Evolutionary conservation across 1,140 invertebrate genomes (phyloP), one percentile per base, ranked within the genome.

Genomic region (Notospermus geniculatus): DNA sequence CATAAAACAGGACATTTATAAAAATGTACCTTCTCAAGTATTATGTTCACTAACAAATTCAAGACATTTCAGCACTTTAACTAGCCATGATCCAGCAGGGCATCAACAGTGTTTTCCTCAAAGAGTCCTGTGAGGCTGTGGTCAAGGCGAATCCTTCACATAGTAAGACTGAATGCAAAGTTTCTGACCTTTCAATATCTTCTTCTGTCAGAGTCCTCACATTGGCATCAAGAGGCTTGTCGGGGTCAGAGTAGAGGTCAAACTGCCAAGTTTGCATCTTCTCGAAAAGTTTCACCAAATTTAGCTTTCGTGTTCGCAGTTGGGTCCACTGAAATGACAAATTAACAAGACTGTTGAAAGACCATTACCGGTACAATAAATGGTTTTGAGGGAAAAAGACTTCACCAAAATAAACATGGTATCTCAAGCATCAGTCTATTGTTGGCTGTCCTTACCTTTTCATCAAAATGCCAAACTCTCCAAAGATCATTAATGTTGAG

Each of bases 401-500:
- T n/a, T n/a, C n/a, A n/a, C n/a, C n/a, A n/a, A n/a, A n/a, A n/a
- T n/a, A n/a, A n/a, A n/a, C n/a, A n/a, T n/a, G n/a, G n/a, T n/a
- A n/a, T n/a, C n/a, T n/a, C n/a, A n/a, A n/a, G n/a, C n/a, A n/a
- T n/a, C n/a, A n/a, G n/a, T n/a, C n/a, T n/a, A n/a, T n/a, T n/a
- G n/a, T n/a, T n/a, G n/a, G n/a, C n/a, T n/a, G n/a, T n/a, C 54
- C 63, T 59, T 76, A 89, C 88, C 84, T 94, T 95, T 41, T 92
- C 94, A 83, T 98, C 96, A 77, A 86, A 95, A 70, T 93, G 91
- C 78, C 96, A 99, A 1, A 99, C 90, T 76, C 91, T 93, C 97
- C 97, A 99, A 1, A 99, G 80, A 77, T 98, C 96, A 72, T 94
- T 93, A 23, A 98, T 94, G 60, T 89, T 93, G 11, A 99, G 79